These are phyloP conservation scores for Branchipolynoe longqiensis DNA, from an alignment of 2,888 invertebrate species.

Conservation along the genomic window DNA sequence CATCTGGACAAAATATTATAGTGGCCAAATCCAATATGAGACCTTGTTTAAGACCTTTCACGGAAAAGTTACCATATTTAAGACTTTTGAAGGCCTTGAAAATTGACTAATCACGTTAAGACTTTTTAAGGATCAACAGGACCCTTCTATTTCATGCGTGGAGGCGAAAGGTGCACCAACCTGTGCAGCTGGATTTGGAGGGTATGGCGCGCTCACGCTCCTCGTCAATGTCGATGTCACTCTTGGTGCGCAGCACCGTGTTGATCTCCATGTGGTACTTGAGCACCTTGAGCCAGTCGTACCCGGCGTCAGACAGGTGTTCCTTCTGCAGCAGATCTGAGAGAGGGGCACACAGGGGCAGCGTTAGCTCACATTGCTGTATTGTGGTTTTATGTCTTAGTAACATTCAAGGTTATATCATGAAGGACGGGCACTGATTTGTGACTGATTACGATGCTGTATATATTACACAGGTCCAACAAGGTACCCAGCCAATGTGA, in stretches of 20 bases:
- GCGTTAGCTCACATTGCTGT: neutral
- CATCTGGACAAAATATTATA: too few species aligned
- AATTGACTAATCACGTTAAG: too few species aligned
- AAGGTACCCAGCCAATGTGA: too few species aligned
- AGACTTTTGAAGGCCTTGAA: too few species aligned
- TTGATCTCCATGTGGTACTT: constrained; percentile 79
- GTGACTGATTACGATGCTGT: too few species aligned
- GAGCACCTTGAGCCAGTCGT: constrained; percentile 78
- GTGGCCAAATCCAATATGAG: too few species aligned
- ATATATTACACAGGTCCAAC: too few species aligned
- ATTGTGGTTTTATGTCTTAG: too few species aligned
- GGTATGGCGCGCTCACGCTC: constrained; percentile 18
- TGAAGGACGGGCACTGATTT: too few species aligned
- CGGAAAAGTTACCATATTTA: too few species aligned
- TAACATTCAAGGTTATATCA: too few species aligned
- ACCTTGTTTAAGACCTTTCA: too few species aligned
- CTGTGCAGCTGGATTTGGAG: neutral
- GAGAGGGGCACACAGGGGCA: constrained; percentile 22
- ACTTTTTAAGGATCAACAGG: neutral
- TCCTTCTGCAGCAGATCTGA: constrained; percentile 71
- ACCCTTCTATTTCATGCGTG: neutral
- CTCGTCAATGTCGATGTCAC: constrained; percentile 23
- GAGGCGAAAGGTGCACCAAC: constrained; percentile 18
- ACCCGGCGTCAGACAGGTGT: constrained; percentile 65
- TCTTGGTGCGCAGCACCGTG: constrained; percentile 77